A percentile compares a stretch with the other conserved stretches of the same genome.
These are phyloP conservation scores for Venturia canescens DNA, from an alignment of 1,140 invertebrate species.

Conservation along the genomic window DNA sequence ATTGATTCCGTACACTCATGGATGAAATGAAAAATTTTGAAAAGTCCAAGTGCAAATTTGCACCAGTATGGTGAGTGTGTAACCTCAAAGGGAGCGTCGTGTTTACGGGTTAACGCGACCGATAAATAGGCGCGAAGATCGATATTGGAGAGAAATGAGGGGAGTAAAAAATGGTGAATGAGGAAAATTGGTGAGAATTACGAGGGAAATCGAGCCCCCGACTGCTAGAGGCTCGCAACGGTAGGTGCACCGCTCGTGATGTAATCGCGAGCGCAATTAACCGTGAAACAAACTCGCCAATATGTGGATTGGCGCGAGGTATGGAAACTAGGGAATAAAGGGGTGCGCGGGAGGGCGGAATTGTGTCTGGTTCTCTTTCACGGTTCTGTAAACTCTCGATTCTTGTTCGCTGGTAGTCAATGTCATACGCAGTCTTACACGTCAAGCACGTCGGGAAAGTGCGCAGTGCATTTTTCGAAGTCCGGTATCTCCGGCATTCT, in stretches of 20 bases:
- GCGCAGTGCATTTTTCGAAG: neutral
- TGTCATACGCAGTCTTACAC: conserved; percentile 12
- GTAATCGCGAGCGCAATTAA: conserved; percentile 33
- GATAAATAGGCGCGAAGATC: no score
- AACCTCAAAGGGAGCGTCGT: no score
- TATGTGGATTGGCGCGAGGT: neutral
- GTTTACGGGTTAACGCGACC: no score
- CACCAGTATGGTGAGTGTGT: no score
- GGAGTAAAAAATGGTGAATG: no score
- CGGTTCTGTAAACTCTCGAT: conserved; percentile 14
- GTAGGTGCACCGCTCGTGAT: conserved; percentile 12
- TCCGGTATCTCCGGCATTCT: neutral
- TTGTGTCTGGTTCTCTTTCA: conserved; percentile 8
- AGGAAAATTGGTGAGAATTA: no score
- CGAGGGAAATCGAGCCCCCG: no score
- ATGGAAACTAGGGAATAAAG: conserved; percentile 16
- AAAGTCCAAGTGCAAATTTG: no score
- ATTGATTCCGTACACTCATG: no score
- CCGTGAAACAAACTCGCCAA: conserved; percentile 24
- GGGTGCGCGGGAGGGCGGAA: neutral
- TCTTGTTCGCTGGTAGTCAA: conserved; percentile 6
- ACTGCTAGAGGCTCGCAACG: neutral
- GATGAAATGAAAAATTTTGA: no score
- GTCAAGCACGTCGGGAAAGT: neutral
- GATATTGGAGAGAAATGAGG: no score